A percentile compares a stretch with the other conserved stretches of the same genome.
These are phyloP conservation scores for Nemoura dubitans DNA, from an alignment of 2,888 invertebrate genomes.

Conservation along the genomic window DNA sequence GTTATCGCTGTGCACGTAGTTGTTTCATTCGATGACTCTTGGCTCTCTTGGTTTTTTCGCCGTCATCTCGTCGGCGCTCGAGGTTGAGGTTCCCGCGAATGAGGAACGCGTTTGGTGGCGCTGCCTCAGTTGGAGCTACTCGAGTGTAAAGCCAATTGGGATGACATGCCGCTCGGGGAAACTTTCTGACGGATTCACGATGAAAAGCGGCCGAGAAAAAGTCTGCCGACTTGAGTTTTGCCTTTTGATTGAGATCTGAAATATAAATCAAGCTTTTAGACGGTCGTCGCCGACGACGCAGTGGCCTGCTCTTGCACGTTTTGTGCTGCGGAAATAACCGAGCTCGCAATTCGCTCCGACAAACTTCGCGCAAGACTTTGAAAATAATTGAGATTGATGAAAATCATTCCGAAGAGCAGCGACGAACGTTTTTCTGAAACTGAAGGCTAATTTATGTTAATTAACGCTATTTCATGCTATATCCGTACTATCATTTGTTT, in stretches of 20 bases:
- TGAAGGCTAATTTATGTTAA: neutral
- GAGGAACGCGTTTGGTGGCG: too few species aligned
- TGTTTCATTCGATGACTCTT: neutral
- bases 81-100: neutral
- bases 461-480: neutral
- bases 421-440: neutral
- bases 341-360: neutral
- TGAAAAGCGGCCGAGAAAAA: constrained; percentile 1
- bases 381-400: neutral
- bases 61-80: neutral
- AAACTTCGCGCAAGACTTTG: neutral
- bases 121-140: too few species aligned
- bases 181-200: constrained; percentile 30
- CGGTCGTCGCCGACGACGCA: neutral
- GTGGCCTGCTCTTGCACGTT: neutral
- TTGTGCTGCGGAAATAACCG: neutral
- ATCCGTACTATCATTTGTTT: neutral
- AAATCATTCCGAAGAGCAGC: neutral
- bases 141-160: neutral
- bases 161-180: constrained; percentile 1
- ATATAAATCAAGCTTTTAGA: constrained; percentile 7
- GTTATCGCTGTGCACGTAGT: neutral
- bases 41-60: neutral
- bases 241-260: neutral
- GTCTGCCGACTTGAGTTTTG: neutral